phyloP scores from a whole-genome alignment of 2,797 vertebrate species.

The Rhinoraja longicauda region DNA sequence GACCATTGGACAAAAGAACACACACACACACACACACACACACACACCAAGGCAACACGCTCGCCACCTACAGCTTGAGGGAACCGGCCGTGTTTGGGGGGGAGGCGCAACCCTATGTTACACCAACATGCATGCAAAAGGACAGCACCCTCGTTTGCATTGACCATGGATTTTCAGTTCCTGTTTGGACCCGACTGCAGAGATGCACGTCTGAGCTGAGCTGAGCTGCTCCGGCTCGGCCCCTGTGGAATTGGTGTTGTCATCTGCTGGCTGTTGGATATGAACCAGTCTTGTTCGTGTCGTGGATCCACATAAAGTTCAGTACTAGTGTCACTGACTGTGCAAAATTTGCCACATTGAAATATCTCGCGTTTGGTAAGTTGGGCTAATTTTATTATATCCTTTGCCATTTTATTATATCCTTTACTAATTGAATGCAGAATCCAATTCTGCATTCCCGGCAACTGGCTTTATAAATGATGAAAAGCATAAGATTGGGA shows the following conservation, averaged over 20 bases:
- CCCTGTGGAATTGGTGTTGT: not conserved
- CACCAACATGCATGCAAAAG: not conserved
- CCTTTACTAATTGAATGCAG: not conserved
- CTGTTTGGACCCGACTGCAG: not conserved
- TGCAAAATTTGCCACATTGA: not conserved
- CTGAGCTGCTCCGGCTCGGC: not conserved
- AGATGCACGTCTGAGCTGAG: not conserved
- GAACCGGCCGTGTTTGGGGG: not conserved
- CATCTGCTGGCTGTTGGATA: not conserved
- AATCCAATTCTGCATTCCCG: not conserved
- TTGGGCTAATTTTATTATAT: not conserved
- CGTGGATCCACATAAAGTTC: not conserved
- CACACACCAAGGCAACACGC: not conserved
- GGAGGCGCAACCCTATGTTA: not conserved
- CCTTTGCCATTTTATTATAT: not conserved
- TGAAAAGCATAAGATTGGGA: not conserved
- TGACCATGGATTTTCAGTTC: not conserved
- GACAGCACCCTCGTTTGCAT: not conserved
- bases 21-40: too few species aligned
- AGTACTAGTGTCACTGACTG: not conserved
- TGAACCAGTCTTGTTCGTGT: not conserved
- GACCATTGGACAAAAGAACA: not conserved
- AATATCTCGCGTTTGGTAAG: not conserved
- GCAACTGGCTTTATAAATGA: not conserved
- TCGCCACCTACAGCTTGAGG: constrained; percentile 6